Base-by-base conservation (phyloP, 2,888 invertebrate species). In the Cerastoderma edule region DNA sequence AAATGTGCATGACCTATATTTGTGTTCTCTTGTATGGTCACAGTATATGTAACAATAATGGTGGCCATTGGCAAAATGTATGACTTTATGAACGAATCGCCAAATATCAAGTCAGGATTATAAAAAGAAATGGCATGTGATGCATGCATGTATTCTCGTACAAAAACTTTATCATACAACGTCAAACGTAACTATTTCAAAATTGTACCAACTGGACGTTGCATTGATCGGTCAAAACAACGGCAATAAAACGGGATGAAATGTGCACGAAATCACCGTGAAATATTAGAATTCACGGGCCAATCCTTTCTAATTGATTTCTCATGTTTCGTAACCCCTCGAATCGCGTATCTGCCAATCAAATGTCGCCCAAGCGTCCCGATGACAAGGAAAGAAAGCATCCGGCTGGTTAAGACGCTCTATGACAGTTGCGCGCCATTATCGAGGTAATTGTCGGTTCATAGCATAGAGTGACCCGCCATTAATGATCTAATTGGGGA, bases 401-500 rank as follows among this genome's bases (percentile, higher is more conserved):
- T 33, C 56, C 19, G 63, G 63, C 70, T 60, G 67, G 63, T 75
- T 66, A 48, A 56, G 46, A 27, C 54, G 53, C 54, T 70, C 66
- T 56, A 60, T 60, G 66, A 75, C 74, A 69, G 67, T 75, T 70
- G 67, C 30, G 32, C 67, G 57, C 70, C 70, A 75, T 75, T 70
- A 75, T 75, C 8, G 30, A 44, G 53, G 75, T 67, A 75, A 75
- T 75, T 71, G 75, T 67, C 75, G 67, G 75, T 57, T 67, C 75
- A 75, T 75, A 70, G 70, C 75, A 63, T 28, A 32, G 53, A 39
- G 66, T 75, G 75, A 75, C 75, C 75, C 67, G 48, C 60, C 67
- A 67, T 70, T 75, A 75, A 71, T 70, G 67, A 67, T 71, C 75
- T 75, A 75, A 75, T 75, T 75, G 71, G 53, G 24, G 67, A 69